Percentiles rank a stretch among this genome's conserved stretches.
phyloP scores from a whole-genome alignment of 2,113 vertebrate species.

The Corydoras sp. region DNA sequence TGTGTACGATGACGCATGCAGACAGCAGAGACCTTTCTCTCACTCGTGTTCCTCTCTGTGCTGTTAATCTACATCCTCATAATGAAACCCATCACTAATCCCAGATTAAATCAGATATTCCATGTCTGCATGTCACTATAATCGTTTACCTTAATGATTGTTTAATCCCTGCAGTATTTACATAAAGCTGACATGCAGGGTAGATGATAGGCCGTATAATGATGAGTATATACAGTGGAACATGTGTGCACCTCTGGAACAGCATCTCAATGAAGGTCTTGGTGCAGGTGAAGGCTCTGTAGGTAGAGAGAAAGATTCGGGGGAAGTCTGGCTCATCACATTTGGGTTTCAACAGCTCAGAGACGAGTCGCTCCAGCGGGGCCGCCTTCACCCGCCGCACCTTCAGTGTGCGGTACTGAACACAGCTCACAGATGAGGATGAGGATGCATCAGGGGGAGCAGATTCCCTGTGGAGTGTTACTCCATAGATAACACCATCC shows the following conservation, averaged over 20 bases:
- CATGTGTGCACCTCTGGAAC: slow-evolving; percentile 63
- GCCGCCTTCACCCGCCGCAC: slow-evolving; percentile 72
- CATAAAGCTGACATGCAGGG: too few species aligned
- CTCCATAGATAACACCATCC: slow-evolving; percentile 73
- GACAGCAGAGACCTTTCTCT: background rate
- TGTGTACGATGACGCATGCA: background rate
- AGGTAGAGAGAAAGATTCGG: slow-evolving; percentile 76
- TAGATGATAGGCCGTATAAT: too few species aligned
- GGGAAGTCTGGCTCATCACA: slow-evolving; percentile 64
- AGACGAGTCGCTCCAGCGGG: slow-evolving; percentile 69
- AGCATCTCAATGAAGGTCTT: slow-evolving; percentile 67
- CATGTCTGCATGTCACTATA: too few species aligned
- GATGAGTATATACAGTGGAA: background rate
- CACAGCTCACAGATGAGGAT: slow-evolving; percentile 48
- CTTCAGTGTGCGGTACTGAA: slow-evolving; percentile 81
- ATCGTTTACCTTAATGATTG: too few species aligned
- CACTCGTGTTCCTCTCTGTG: background rate
- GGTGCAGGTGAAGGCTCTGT: slow-evolving; percentile 71
- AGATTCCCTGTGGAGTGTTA: slow-evolving; percentile 70
- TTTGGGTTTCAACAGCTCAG: slow-evolving; percentile 64
- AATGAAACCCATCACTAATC: too few species aligned
- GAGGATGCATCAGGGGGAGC: slow-evolving; percentile 16
- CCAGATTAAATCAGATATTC: too few species aligned
- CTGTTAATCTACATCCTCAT: too few species aligned
- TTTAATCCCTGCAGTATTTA: too few species aligned